These are phyloP conservation scores for Xestoiulus laeticollis DNA, from an alignment of 2,888 invertebrate genomes.

Conservation along the genomic window DNA sequence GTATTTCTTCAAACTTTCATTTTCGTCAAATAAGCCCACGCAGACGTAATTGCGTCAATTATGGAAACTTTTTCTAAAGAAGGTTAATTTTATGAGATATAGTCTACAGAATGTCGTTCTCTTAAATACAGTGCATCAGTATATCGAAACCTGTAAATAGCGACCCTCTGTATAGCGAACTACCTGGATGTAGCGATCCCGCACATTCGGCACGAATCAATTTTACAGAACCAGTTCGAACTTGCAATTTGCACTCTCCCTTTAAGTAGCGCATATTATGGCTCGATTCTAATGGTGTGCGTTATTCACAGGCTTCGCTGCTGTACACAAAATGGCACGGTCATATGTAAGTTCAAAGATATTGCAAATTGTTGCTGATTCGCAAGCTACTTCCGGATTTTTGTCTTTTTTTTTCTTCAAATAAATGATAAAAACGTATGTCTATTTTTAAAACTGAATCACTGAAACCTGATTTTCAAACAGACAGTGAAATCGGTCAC, in stretches of 20 bases:
- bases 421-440: neutral
- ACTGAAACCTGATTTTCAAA: neutral
- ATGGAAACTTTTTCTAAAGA: neutral
- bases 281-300: too few relatives aligned
- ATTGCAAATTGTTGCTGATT: neutral
- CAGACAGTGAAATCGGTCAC: neutral
- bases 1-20: neutral
- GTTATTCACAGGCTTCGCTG: too few relatives aligned
- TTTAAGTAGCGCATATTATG: too few relatives aligned
- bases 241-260: too few relatives aligned
- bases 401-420: neutral
- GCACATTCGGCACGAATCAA: too few relatives aligned
- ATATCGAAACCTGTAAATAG: too few relatives aligned
- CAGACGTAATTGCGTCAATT: neutral
- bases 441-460: neutral
- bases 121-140: too few relatives aligned
- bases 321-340: neutral
- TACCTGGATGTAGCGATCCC: too few relatives aligned
- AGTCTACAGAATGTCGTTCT: neutral
- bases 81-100: neutral
- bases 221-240: too few relatives aligned
- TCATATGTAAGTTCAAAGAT: neutral
- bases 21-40: conserved; percentile 13
- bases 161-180: too few relatives aligned
- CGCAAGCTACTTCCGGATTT: neutral